Conservation (phyloP, 2,888 invertebrate genomes). For the Lochmaea capreae region DNA sequence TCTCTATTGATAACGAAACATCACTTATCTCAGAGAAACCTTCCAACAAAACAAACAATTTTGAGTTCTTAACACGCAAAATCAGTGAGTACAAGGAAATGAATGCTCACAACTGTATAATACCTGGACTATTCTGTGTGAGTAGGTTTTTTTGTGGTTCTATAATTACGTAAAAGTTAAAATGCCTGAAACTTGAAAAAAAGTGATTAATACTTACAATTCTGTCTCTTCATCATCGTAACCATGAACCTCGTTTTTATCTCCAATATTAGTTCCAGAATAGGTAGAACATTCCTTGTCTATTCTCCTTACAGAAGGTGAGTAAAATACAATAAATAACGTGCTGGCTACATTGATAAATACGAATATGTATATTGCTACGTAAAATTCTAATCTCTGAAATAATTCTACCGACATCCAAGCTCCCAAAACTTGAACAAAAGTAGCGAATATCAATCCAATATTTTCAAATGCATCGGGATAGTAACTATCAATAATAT, state of each 20-base stretch:
- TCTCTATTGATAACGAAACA: no score
- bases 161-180: no score
- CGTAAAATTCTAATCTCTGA: constrained; percentile 17
- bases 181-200: no score
- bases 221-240: not conserved
- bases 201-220: constrained; percentile 15
- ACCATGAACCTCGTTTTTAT: not conserved
- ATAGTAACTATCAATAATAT: constrained; percentile 58
- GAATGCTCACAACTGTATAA: no score
- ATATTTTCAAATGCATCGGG: constrained; percentile 39
- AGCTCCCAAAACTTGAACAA: constrained; percentile 17
- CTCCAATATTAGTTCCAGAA: not conserved
- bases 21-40: no score
- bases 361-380: constrained; percentile 14
- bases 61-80: no score
- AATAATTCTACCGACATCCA: constrained; percentile 25
- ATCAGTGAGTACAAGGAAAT: no score
- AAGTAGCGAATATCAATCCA: constrained; percentile 9
- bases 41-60: no score
- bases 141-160: no score
- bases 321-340: not conserved
- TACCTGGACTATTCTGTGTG: no score
- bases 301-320: not conserved
- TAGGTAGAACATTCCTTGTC: not conserved
- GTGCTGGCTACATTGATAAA: constrained; percentile 11